Evolutionary conservation across 2,797 vertebrate genomes (phyloP).

Genomic region (Salarias fasciatus): DNA sequence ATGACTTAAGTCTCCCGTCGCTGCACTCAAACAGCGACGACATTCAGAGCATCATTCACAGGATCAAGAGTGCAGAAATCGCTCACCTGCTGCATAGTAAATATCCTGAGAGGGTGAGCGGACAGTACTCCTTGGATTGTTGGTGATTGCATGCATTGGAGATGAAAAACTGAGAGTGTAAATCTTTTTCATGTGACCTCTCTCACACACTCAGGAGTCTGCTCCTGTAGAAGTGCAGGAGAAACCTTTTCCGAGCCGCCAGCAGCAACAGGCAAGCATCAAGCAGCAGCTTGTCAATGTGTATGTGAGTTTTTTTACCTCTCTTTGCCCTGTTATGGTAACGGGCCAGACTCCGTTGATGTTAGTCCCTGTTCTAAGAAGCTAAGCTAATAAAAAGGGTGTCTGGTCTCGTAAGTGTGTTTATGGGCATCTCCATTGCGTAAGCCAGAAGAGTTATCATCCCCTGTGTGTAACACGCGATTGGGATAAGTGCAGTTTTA

Average conservation of each 20-base stretch:
- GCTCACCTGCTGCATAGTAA: conserved; percentile 60
- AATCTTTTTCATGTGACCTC: conserved; percentile 11
- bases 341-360: conserved; percentile 54
- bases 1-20: conserved; percentile 57
- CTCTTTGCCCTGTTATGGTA: conserved; percentile 74
- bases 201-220: conserved; percentile 61
- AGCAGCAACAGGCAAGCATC: conserved; percentile 73
- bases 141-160: background rate
- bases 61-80: conserved; percentile 73
- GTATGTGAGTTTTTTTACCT: conserved; percentile 78
- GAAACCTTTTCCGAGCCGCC: conserved; percentile 61
- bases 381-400: conserved; percentile 63
- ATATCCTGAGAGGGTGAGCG: conserved; percentile 68
- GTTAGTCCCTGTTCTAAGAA: conserved; percentile 61
- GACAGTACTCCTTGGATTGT: background rate
- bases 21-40: conserved; percentile 54
- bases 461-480: conserved; percentile 38
- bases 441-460: conserved; percentile 48
- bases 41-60: conserved; percentile 74
- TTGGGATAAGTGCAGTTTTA: conserved; percentile 77
- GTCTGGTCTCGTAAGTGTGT: conserved; percentile 63
- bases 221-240: conserved; percentile 62
- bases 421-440: conserved; percentile 61
- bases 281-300: conserved; percentile 80
- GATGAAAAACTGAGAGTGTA: background rate